Base-by-base conservation (phyloP, 2,113 vertebrate genomes). In the Leptodactylus fuscus region DNA sequence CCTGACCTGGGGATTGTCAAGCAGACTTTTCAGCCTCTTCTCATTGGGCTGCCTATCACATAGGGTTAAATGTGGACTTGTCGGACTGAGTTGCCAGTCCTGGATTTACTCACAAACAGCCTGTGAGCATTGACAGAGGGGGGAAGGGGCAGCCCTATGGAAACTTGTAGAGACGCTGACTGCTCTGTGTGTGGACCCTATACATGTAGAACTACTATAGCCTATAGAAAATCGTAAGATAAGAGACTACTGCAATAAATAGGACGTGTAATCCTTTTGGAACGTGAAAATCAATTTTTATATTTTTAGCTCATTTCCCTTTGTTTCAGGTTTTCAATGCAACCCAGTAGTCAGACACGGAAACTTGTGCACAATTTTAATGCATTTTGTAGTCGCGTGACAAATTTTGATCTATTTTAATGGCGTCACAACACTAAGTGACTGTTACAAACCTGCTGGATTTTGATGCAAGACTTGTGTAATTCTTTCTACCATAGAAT, bases 61-160 rank as follows among this genome's bases (percentile, higher is more conserved):
- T 58, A 74, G 74, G 73, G 73, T 85, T 85, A 77, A 85, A 77
- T 32, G 34, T 32, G 32, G 38, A 76, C 34, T 49, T 76, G 83
- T 78, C 58, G 12, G 41, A 53, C 60, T 85, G 83, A 78, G 46
- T 27, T 62, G 20, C 27, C 44, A 44, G 51, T 46, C 67, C 83
- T 85, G 83, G 27, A 69, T 69, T 60, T 85, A 27, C 83, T 85
- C 83, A 85, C 58, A 58, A 53, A 53, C 82, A 62, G 82, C 38
- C 70, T 75, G 70, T 46, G 70, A 75, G 83, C 32, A 78, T 41
- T 78, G 74, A 85, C 83, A 78, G 60, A 32, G 32, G n/a, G 41
- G 83, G 82, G 74, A 74, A 69, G 16, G 83, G 18, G 69, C 9
- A 34, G 22, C 51, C 36, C 74, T 65, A 83, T 83, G 51, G 46